These are phyloP conservation scores for Trisateles emortualis DNA, from an alignment of 2,888 invertebrate genomes.

Conservation along the genomic window DNA sequence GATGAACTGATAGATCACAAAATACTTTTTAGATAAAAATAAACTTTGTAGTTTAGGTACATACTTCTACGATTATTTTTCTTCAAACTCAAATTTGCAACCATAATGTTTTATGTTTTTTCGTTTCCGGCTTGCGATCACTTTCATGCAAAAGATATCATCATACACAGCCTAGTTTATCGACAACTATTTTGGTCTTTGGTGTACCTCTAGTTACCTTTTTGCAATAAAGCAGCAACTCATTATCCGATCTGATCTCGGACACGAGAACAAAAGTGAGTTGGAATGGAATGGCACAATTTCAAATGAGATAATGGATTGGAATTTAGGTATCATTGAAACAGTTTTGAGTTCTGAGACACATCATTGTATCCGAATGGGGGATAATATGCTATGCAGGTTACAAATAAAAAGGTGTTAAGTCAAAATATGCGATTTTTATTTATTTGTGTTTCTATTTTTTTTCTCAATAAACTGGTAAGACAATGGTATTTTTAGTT, in stretches of 20 bases:
- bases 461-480: too few species aligned
- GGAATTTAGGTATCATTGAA: too few species aligned
- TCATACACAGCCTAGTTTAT: slow-evolving; percentile 30
- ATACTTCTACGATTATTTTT: slow-evolving; percentile 34
- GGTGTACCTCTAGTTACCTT: slow-evolving; percentile 3
- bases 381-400: too few species aligned
- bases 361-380: too few species aligned
- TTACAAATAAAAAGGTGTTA: too few species aligned
- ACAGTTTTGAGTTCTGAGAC: too few species aligned
- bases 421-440: too few species aligned
- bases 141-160: slow-evolving; percentile 28
- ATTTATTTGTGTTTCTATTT: too few species aligned
- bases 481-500: too few species aligned
- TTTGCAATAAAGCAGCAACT: neutral
- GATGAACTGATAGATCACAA: slow-evolving; percentile 21
- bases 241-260: neutral
- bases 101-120: slow-evolving; percentile 36
- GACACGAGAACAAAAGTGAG: neutral
- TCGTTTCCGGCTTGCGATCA: slow-evolving; percentile 11
- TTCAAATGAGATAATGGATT: too few species aligned
- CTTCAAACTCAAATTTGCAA: slow-evolving; percentile 44
- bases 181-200: slow-evolving; percentile 9
- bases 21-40: slow-evolving; percentile 42
- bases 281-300: too few species aligned
- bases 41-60: slow-evolving; percentile 43